These are phyloP conservation scores for Gallinago solitaria DNA, from an alignment of 2,797 vertebrate species.

Conservation along the genomic window DNA sequence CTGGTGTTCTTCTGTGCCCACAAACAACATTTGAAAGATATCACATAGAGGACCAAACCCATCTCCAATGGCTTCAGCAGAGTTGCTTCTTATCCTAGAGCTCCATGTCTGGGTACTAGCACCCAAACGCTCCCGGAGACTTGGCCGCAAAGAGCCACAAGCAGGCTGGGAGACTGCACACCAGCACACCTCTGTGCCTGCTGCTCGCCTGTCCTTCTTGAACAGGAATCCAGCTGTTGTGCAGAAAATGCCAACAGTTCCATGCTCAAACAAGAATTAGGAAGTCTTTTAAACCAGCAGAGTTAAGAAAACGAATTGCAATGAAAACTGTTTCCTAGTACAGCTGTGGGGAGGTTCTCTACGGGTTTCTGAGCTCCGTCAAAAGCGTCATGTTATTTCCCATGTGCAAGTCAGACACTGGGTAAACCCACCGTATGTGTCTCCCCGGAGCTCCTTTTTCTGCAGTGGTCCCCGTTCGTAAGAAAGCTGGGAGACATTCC, in stretches of 20 bases:
- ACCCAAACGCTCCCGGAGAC: not conserved
- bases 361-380: not conserved
- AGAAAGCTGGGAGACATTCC: not conserved
- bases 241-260: not conserved
- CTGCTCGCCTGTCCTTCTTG: not conserved
- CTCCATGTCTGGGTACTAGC: not conserved
- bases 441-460: not conserved
- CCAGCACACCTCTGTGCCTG: not conserved
- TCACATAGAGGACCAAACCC: not conserved
- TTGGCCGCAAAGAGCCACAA: not conserved
- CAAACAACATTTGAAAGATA: slow-evolving; percentile 2
- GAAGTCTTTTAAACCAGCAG: not conserved
- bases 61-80: not conserved
- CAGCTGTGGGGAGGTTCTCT: not conserved
- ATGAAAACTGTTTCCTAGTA: not conserved
- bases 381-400: not conserved
- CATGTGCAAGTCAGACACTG: not conserved
- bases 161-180: not conserved
- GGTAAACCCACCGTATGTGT: not conserved
- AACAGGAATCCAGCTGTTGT: not conserved
- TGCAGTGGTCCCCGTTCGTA: not conserved
- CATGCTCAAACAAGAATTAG: not conserved
- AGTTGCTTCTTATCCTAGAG: not conserved
- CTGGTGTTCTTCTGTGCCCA: slow-evolving; percentile 5
- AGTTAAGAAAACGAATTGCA: not conserved